Base-by-base conservation (phyloP, 37 sponge, comb jelly and placozoan genomes). In the Halichondria panicea region DNA sequence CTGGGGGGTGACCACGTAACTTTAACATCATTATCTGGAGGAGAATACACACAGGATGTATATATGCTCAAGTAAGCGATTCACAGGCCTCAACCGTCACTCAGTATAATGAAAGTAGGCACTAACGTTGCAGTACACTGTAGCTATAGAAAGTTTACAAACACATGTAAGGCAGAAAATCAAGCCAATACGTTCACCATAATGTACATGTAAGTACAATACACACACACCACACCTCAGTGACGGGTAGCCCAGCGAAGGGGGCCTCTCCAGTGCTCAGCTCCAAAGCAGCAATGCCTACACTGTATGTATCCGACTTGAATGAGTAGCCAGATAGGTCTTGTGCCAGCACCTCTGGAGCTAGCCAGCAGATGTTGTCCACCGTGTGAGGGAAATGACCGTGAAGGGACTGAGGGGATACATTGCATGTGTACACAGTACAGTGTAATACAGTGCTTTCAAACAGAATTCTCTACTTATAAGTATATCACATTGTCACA, bases 181-280 rank as follows among this genome's bases (percentile, higher is more conserved):
- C 61, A 59, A 59, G 27, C 61, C 21, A 18, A 48, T 48, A 48
- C 15, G 15, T 15, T 15, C 11, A 48, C 15, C n/a, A n/a, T n/a
- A n/a, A 48, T 48, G 52, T 48, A 48, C 52, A 48, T 48, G 52
- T 48, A n/a, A n/a, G n/a, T n/a, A n/a, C n/a, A n/a, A n/a, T n/a
- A n/a, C n/a, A n/a, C n/a, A 18, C 8, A 28, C 69, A 50, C 68
- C 74, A 36, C 43, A 92, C 88, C 80, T 92, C 86, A 50, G 93
- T 92, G 36, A 88, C 82, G 18, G 93, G 88, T 34, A 92, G 79
- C 15, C 89, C 93, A 41, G 93, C 93, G 68, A 88, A 92, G 5
- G 93, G 93, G 27, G 93, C 89, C 72, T 88, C 93, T n/a, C 93
- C 93, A 28, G 88, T 87, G 25, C 86, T 85, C 61, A 92, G 78